Base-by-base conservation (phyloP, 2,113 vertebrate genomes). In the Corvus cornix region DNA sequence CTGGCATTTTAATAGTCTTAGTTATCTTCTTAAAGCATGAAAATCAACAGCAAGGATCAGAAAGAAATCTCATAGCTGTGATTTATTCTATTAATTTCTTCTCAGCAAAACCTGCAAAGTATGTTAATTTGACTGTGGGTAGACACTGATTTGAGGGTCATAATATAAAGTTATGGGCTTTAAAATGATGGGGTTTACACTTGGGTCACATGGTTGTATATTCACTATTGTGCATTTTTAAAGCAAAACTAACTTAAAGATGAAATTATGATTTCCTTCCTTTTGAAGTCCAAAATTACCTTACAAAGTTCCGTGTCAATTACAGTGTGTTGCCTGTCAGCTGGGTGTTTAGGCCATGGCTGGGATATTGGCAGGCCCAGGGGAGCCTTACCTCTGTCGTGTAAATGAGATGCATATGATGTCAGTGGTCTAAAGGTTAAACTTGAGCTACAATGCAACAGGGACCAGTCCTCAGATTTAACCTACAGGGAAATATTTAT, bases 401-500 rank as follows among this genome's bases (percentile, higher is more conserved):
- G 63, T n/a, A 74, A 89, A 93, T 91, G 70, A 79, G 46, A 90
- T 94, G 52, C 62, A 84, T 31, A 19, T 52, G 79, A 63, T 92
- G 22, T 72, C 1, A 5, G 76, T 81, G 20, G 33, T 86, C 80
- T 91, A 94, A 96, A 81, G 92, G 87, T 97, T 97, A 95, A 95
- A 95, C 51, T 31, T 91, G 63, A 96, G 49, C 30, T 90, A 75
- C 49, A 90, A 46, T 41, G 31, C 52, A 83, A 41, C 56, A 58
- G 70, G 96, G 89, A 78, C 37, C 31, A 60, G 64, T 82, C 83
- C 60, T 96, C 75, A 90, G 72, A 90, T 72, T 95, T 84, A 95
- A 94, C 77, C 80, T 72, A 66, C 51, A 90, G 91, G 95, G 87
- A 95, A 96, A 94, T 35, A 95, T 96, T 96, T 96, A 96, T 86